Conservation (phyloP, 2,888 invertebrate species). For the Syrphus vitripennis region DNA sequence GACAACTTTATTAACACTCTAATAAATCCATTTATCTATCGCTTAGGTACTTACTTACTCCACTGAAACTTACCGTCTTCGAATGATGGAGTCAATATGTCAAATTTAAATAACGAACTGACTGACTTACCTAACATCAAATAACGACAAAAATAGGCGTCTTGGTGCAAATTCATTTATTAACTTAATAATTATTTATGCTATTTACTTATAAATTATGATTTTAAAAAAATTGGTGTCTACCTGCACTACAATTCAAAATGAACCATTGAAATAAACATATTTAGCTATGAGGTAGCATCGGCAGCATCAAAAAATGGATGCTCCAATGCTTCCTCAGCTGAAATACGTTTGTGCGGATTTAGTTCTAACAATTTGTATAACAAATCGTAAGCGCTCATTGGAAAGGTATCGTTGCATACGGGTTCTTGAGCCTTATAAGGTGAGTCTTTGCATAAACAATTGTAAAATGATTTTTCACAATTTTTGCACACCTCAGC, state of each 20-base stretch:
- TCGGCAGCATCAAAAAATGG: constrained; percentile 84
- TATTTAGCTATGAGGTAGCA: constrained; percentile 11
- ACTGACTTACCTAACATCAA: no score
- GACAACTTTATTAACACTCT: no score
- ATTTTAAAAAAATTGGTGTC: not conserved
- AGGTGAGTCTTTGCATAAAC: constrained; percentile 79
- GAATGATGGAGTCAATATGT: no score
- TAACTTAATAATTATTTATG: not conserved
- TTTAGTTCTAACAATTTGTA: constrained; percentile 88
- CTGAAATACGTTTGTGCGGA: constrained; percentile 88
- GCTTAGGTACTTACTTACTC: no score
- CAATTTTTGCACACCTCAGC: constrained; percentile 80
- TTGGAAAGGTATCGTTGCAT: constrained; percentile 83
- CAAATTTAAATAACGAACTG: no score
- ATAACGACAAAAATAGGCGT: not conserved
- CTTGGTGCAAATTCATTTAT: not conserved
- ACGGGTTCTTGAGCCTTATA: constrained; percentile 77
- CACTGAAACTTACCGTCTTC: no score
- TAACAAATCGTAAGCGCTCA: constrained; percentile 88
- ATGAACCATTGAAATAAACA: not conserved
- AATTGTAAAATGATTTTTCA: constrained; percentile 79
- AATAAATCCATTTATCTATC: no score
- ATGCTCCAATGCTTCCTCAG: constrained; percentile 88
- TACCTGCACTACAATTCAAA: not conserved
- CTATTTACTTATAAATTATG: not conserved